phyloP scores from a whole-genome alignment of 2,888 invertebrate genomes.

The Callosobruchus maculatus region DNA sequence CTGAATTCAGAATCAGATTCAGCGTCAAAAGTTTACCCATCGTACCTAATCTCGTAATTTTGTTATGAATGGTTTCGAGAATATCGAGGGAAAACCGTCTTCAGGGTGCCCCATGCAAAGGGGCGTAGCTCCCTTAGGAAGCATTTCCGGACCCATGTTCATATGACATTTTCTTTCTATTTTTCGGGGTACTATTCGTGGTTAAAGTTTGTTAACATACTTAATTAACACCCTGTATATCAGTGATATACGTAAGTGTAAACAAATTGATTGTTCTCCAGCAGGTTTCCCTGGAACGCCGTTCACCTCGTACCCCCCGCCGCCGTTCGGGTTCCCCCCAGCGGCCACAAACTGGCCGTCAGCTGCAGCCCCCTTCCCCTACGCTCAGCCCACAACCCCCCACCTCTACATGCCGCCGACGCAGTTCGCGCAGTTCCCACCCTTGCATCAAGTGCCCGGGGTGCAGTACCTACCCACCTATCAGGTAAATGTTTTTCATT shows the following conservation, averaged over 20 bases:
- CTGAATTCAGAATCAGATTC: too few species aligned
- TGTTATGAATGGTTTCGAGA: too few species aligned
- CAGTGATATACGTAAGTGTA: background rate
- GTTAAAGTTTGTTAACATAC: too few species aligned
- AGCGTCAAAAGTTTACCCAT: too few species aligned
- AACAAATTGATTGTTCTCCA: background rate
- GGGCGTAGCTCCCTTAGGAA: too few species aligned
- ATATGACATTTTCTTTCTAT: too few species aligned
- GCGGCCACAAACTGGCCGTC: conserved; percentile 10
- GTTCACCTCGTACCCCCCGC: conserved; percentile 18
- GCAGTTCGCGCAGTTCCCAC: conserved; percentile 33
- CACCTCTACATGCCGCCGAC: conserved; percentile 30
- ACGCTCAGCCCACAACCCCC: conserved; percentile 12
- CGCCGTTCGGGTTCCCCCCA: conserved; percentile 22
- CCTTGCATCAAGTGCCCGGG: conserved; percentile 17
- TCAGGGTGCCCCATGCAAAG: too few species aligned
- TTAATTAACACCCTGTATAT: background rate
- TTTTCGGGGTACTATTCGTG: too few species aligned
- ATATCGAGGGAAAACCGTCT: too few species aligned
- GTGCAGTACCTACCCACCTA: background rate
- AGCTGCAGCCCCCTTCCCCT: conserved; percentile 16
- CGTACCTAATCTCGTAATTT: too few species aligned
- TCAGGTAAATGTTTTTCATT: background rate
- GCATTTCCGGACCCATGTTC: too few species aligned
- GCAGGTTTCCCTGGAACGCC: conserved; percentile 23